Conservation (phyloP, 2,888 invertebrate genomes). For the Thyatira batis region DNA sequence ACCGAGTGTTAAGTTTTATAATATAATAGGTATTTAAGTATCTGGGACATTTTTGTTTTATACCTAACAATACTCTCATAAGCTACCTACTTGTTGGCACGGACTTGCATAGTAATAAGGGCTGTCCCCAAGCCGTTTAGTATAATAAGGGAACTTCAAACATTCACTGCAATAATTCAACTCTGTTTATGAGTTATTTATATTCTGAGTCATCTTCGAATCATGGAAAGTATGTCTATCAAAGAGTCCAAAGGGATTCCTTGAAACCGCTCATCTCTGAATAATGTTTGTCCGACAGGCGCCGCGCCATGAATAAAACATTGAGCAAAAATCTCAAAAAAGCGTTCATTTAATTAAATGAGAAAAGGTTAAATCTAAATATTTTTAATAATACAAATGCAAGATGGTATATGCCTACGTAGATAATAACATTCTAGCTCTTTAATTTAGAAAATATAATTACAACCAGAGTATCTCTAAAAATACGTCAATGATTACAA, state of each 20-base stretch:
- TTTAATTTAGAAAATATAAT: no score
- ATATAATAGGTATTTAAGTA: not conserved
- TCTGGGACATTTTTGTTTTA: no score
- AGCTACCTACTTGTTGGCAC: no score
- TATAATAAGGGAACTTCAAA: constrained; percentile 10
- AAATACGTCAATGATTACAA: no score
- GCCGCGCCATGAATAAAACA: constrained; percentile 42
- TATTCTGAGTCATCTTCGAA: constrained; percentile 34
- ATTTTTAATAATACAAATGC: not conserved
- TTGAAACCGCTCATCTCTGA: constrained; percentile 32
- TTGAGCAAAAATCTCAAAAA: constrained; percentile 16
- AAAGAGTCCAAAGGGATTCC: constrained; percentile 43
- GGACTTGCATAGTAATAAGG: no score
- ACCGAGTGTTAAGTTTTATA: not conserved
- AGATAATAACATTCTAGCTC: not conserved
- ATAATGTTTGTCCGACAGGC: constrained; percentile 42
- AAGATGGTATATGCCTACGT: not conserved
- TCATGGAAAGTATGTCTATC: constrained; percentile 42
- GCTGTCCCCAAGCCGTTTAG: not conserved
- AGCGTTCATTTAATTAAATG: constrained; percentile 20
- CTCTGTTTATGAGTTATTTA: constrained; percentile 25
- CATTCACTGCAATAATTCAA: constrained; percentile 13
- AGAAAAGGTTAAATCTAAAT: not conserved
- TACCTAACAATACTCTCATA: no score
- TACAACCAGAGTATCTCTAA: no score